Base-by-base conservation (phyloP, 2,797 vertebrate species). In the Brachyalestes nurse region DNA sequence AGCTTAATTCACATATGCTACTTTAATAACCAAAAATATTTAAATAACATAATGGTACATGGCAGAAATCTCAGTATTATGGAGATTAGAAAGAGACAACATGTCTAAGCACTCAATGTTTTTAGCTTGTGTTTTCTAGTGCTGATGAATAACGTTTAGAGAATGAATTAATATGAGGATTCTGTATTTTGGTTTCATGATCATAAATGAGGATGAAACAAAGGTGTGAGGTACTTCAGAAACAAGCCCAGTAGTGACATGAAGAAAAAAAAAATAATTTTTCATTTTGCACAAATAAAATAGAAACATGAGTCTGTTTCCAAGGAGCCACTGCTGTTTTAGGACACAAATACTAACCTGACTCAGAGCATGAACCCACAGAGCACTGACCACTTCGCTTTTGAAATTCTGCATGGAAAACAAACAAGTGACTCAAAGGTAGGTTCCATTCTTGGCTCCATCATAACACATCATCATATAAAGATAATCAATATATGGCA, bases 321-420 rank as follows among this genome's bases (percentile, higher is more conserved):
- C 2, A 40, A n/a, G 6, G 40, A 6, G 10, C 34, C 9, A 8
- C 17, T 34, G 25, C 19, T 40, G 19, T 6, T 38, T 6, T 4
- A 70, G 49, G 1, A 16, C 7, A 45, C 6, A 40, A n/a, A 70
- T 21, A 21, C 88, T 73, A 86, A 96, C 97, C 94, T 96, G 90
- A 78, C 90, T 96, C 62, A 94, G 88, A 60, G 96, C 93, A 13
- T 97, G 95, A 72, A 61, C 95, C 98, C 98, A 99, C 19, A 99
- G 94, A 65, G 97, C 92, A 86, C 91, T 94, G 86, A 97, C 89
- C 77, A 94, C 94, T 89, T 98, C 94, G 69, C 92, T 92, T 91
- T 94, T 97, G 78, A 99, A 95, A 90, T 95, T 97, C 98, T 99
- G 89, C 1, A 73, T 38, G 0, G 2, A 47, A 86, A 77, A 86